Percentiles rank a stretch among this genome's conserved stretches.
phyloP scores from a whole-genome alignment of 2,113 vertebrate genomes.

The Azemiops feae region DNA sequence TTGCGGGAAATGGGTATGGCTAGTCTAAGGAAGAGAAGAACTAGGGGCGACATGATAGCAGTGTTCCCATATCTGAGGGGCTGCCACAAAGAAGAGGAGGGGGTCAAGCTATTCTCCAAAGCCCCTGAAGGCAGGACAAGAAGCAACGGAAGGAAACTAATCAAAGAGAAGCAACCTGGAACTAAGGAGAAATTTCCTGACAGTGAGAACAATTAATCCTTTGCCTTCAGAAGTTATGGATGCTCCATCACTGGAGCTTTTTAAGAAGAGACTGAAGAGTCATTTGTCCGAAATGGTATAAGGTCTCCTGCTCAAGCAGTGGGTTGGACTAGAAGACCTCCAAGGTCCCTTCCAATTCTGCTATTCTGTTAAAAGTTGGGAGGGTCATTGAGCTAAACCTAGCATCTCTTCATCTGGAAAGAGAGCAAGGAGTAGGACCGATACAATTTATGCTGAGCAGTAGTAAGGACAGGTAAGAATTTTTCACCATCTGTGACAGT shows the following conservation, averaged over 20 bases:
- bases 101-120: too few species aligned
- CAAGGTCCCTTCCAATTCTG: neutral
- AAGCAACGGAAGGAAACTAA: neutral
- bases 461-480: neutral
- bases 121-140: neutral
- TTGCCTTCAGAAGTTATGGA: neutral
- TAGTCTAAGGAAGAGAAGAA: neutral
- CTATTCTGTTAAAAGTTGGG: neutral
- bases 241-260: neutral
- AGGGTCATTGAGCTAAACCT: neutral
- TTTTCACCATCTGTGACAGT: conserved; percentile 54
- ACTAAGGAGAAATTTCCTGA: neutral
- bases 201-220: neutral
- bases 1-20: neutral
- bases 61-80: neutral
- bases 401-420: neutral
- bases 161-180: neutral
- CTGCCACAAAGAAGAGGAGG: neutral
- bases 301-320: neutral
- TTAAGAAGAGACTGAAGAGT: neutral
- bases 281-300: neutral
- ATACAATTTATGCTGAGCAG: neutral
- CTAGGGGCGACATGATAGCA: neutral
- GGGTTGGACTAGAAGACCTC: neutral
- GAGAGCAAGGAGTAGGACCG: neutral